Conservation (phyloP, 2,113 vertebrate genomes). For the Sitta europaea region DNA sequence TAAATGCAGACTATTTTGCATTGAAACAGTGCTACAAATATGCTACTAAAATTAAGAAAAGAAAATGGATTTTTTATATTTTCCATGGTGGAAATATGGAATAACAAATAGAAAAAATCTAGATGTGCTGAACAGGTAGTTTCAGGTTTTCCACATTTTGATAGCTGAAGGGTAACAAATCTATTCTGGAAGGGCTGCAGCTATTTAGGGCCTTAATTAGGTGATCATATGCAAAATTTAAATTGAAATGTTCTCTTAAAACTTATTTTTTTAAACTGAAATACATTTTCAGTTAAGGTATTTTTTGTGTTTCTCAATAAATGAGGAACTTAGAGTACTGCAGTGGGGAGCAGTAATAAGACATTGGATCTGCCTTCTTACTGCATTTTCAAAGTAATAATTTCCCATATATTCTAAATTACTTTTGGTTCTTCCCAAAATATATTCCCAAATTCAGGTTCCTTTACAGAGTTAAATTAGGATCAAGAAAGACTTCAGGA, state of each 20-base stretch:
- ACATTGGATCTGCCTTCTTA: not conserved
- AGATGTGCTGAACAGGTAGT: not conserved
- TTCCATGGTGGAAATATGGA: not conserved
- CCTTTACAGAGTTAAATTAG: not conserved
- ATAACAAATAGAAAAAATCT: not conserved
- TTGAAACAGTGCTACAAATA: not conserved
- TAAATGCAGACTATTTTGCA: not conserved
- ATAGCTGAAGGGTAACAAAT: not conserved
- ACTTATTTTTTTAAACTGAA: not conserved
- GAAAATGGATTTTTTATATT: rapidly evolving
- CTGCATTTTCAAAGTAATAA: not conserved
- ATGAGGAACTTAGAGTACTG: not conserved
- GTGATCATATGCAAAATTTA: not conserved
- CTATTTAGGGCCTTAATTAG: not conserved
- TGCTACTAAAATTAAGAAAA: not conserved
- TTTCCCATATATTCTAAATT: not conserved
- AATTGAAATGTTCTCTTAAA: not conserved
- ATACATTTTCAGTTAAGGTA: not conserved
- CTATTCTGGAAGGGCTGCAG: not conserved
- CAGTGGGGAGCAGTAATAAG: not conserved
- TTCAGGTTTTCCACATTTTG: not conserved
- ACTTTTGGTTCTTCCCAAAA: not conserved
- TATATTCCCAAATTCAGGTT: not conserved
- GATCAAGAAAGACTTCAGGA: not conserved
- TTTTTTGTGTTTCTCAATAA: not conserved